A percentile compares a stretch with the other conserved stretches of the same genome.
Evolutionary conservation across 1,140 invertebrate genomes (phyloP).

Genomic region (Zophobas morio): DNA sequence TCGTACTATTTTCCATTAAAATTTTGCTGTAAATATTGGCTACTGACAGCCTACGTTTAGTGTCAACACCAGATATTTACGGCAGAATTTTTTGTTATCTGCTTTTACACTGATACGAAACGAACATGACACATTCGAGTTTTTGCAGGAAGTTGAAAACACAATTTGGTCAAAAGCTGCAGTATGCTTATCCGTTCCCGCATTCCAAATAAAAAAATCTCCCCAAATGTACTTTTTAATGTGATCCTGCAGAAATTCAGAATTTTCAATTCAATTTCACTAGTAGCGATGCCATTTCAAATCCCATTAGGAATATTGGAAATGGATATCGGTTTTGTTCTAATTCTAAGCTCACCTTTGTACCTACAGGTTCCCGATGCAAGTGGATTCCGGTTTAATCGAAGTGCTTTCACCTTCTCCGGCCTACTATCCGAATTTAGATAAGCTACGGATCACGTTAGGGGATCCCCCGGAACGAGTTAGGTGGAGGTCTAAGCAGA

Average conservation of each 20-base stretch:
- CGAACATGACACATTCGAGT: too few relatives aligned
- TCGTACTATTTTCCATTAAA: too few relatives aligned
- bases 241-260: background rate
- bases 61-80: too few relatives aligned
- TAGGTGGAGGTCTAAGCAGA: slow-evolving; percentile 96
- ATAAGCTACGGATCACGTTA: slow-evolving; percentile 82
- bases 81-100: too few relatives aligned
- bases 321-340: slow-evolving; percentile 31
- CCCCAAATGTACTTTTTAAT: too few relatives aligned
- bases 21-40: too few relatives aligned
- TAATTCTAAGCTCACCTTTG: slow-evolving; percentile 56
- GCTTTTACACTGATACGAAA: too few relatives aligned
- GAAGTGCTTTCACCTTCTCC: slow-evolving; percentile 91
- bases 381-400: slow-evolving; percentile 86
- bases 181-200: too few relatives aligned
- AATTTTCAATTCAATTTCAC: slow-evolving; percentile 23
- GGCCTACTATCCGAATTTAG: slow-evolving; percentile 92
- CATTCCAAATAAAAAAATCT: too few relatives aligned
- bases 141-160: too few relatives aligned
- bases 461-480: slow-evolving; percentile 92
- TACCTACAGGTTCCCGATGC: slow-evolving; percentile 78
- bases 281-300: slow-evolving; percentile 1
- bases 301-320: slow-evolving; percentile 39
- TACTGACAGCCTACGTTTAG: too few relatives aligned
- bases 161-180: too few relatives aligned